Base-by-base conservation (phyloP, 1,140 invertebrate genomes). In the Caenorhabditis tropicalis region DNA sequence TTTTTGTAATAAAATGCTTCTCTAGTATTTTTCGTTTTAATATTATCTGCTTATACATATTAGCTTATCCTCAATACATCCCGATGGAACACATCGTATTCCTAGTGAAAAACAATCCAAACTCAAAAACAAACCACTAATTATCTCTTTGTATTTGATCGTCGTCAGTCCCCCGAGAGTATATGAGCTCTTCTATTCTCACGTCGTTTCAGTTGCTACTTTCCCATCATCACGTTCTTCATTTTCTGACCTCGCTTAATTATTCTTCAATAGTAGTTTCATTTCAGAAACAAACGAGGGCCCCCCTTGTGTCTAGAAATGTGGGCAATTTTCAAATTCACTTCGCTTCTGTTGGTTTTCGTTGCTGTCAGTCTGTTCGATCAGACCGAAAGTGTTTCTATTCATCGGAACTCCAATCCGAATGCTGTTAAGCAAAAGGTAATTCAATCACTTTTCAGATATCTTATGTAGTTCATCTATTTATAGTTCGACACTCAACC, bases 261-360 rank as follows among this genome's bases (percentile, higher is more conserved):
- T 15, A 51, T 51, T 12, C 24, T 12, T 56, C 29, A 56, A 21
- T 56, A 56, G 19, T 10, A 27, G 9, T 16, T 33, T 36, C 19
- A 6, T 65, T 65, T 16, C 36, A 74, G 65, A n/a, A 74, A 74
- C 65, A 43, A 74, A 74, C 65, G 33, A 74, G 65, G 65, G 65
- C 65, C 65, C 53, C n/a, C 58, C 65, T 74, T 46, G 33, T 74
- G 65, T 74, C 10, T 74, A n/a, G 15, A 43, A 74, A 74, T 46
- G 36, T 46, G 16, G 36, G 36, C 36, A 10, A 39, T 9, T 12
- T 74, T 15, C 1, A 39, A 21, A 74, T 21, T 19, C 27, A n/a
- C 65, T 15, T 43, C 21, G 24, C 36, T 74, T 74, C 9, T 15
- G 2, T 74, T 15, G n/a, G 19, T 10, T 43, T 1, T 9, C 24